Conservation (phyloP, 2,797 vertebrate species). For the Lagorchestes hirsutus region DNA sequence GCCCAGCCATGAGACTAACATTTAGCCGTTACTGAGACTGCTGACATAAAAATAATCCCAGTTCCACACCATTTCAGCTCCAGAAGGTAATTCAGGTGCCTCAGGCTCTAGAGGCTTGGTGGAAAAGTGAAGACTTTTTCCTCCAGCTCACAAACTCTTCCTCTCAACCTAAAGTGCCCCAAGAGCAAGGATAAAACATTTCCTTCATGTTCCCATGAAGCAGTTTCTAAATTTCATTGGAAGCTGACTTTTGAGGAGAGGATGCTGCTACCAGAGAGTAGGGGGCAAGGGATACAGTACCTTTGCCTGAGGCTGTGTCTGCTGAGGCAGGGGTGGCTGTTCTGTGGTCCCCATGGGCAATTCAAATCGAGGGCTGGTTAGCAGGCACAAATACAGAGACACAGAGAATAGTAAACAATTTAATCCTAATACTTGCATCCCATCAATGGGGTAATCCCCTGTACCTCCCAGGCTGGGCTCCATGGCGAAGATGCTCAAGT, state of each 20-base stretch:
- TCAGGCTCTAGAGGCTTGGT: neutral
- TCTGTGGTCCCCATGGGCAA: conserved; percentile 97
- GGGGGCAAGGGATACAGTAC: conserved; percentile 82
- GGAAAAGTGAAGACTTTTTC: neutral
- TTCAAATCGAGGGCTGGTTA: conserved; percentile 96
- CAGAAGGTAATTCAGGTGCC: neutral
- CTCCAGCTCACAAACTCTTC: neutral
- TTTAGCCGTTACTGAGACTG: neutral
- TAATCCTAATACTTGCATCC: neutral
- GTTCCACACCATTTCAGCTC: neutral
- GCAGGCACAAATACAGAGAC: neutral
- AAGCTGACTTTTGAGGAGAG: neutral
- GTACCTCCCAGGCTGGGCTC: neutral
- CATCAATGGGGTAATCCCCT: neutral
- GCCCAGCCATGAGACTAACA: neutral
- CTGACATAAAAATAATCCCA: neutral
- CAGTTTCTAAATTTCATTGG: neutral
- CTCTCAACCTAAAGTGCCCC: neutral
- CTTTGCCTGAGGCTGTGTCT: conserved; percentile 93
- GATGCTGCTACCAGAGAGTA: neutral
- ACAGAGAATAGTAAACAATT: conserved; percentile 45
- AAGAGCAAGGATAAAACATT: neutral
- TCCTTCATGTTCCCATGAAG: neutral
- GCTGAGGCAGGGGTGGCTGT: conserved; percentile 95
- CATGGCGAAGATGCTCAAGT: neutral